A percentile compares a stretch with the other conserved stretches of the same genome.
Evolutionary conservation across 2,797 vertebrate genomes (phyloP).

Genomic region (Poecilia wingei): DNA sequence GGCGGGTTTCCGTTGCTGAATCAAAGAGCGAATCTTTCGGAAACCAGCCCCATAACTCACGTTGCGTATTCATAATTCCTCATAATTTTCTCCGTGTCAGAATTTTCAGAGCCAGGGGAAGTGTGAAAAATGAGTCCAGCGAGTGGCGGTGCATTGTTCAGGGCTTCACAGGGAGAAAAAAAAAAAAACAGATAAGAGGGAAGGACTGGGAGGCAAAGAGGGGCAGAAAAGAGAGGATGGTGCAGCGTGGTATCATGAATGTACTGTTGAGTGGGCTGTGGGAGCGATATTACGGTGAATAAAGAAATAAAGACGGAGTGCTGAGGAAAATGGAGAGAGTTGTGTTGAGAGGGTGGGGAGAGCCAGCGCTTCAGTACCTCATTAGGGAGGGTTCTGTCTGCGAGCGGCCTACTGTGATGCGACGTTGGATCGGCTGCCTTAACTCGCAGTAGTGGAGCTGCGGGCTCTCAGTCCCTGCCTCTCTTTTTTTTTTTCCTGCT

Average conservation of each 20-base stretch:
- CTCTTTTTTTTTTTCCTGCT: constrained; percentile 21
- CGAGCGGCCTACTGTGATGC: constrained; percentile 43
- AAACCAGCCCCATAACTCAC: constrained; percentile 46
- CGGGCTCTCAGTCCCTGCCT: constrained; percentile 31
- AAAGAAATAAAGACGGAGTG: constrained; percentile 58
- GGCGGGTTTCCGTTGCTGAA: constrained; percentile 41
- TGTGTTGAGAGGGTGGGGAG: constrained; percentile 55
- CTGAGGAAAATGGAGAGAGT: constrained; percentile 51
- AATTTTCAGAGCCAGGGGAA: constrained; percentile 44
- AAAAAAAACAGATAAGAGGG: constrained; percentile 30
- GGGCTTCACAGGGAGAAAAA: constrained; percentile 38
- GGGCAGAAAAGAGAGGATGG: constrained; percentile 32
- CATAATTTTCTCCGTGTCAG: constrained; percentile 56
- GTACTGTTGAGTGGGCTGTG: constrained; percentile 56
- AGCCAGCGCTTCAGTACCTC: constrained; percentile 61
- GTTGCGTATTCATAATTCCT: constrained; percentile 63
- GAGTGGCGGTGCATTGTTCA: constrained; percentile 28
- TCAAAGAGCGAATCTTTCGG: constrained; percentile 37
- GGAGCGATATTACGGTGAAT: constrained; percentile 52
- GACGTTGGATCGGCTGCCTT: constrained; percentile 49
- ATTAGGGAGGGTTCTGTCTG: constrained; percentile 70
- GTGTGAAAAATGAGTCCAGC: constrained; percentile 56
- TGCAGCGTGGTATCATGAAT: constrained; percentile 49
- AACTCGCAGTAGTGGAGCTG: constrained; percentile 62
- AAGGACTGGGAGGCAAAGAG: constrained; percentile 29